Evolutionary conservation across 2,888 invertebrate species (phyloP).

Genomic region (Fragum whitleyi): DNA sequence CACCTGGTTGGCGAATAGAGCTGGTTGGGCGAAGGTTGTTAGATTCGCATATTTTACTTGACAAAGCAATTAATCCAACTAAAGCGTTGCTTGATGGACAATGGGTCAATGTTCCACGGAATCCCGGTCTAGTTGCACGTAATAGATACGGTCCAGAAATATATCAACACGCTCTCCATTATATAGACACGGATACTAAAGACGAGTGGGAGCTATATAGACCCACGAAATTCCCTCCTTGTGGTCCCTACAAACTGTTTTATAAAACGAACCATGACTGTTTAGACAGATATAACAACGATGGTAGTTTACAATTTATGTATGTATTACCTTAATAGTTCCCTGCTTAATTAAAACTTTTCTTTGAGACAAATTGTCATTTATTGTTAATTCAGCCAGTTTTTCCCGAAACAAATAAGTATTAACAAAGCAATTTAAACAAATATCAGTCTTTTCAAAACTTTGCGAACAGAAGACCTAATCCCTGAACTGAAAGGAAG

Average conservation of each 20-base stretch:
- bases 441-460: too few relatives aligned
- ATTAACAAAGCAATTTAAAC: too few relatives aligned
- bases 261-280: slow-evolving; percentile 71
- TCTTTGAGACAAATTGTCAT: too few relatives aligned
- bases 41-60: slow-evolving; percentile 67
- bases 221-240: slow-evolving; percentile 67
- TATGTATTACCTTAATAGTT: slow-evolving; percentile 45
- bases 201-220: slow-evolving; percentile 75
- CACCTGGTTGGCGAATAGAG: slow-evolving; percentile 73
- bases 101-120: slow-evolving; percentile 78
- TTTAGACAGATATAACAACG: slow-evolving; percentile 77
- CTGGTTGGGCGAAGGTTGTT: slow-evolving; percentile 78
- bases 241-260: neutral
- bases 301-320: slow-evolving; percentile 79
- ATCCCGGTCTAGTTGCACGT: slow-evolving; percentile 80
- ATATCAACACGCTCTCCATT: slow-evolving; percentile 79
- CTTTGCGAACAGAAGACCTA: too few relatives aligned
- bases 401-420: too few relatives aligned
- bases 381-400: too few relatives aligned
- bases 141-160: slow-evolving; percentile 80
- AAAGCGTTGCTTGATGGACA: slow-evolving; percentile 73
- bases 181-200: slow-evolving; percentile 69
- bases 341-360: too few relatives aligned
- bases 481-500: too few relatives aligned
- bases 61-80: slow-evolving; percentile 68